Base-by-base conservation (phyloP, 2,888 invertebrate genomes). In the Prosopocoilus inquinatus region DNA sequence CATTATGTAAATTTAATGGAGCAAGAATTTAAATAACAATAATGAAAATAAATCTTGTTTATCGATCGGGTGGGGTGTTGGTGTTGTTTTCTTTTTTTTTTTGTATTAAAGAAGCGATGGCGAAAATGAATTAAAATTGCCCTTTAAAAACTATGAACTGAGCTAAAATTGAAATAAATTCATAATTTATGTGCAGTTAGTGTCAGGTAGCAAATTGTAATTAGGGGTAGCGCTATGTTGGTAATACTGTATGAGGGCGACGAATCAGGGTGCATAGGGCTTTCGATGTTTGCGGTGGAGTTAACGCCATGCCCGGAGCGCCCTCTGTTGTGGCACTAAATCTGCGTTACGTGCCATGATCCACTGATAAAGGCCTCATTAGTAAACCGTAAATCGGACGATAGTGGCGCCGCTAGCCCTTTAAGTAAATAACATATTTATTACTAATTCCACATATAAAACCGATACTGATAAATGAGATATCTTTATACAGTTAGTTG, bases 341-440 rank as follows among this genome's bases (percentile, higher is more conserved):
- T 78, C 78, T 78, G 75, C 66, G 67, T 73, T 78, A 78, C 78
- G 78, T 79, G 78, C 77, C 70, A 67, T 70, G 75, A 76, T 75
- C 71, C 70, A 67, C 71, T 71, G 78, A 78, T 78, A 78, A 78
- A 76, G 76, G 76, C 74, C 77, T 78, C 78, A 78, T 79, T 79
- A 79, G 76, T 75, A 76, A 75, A 75, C 73, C 76, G 76, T 77
- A 76, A 77, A 75, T 76, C 75, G 76, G 70, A 69, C 70, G 71
- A 70, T 70, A 70, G 70, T 70, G 66, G 62, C 64, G 67, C 67
- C 64, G 60, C 58, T 54, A 58, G 57, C 64, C 69, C 69, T 63
- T 44, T 41, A 50, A 48, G 52, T 50, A 56, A 56, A 56, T 56
- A 56, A 52, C 49, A 56, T 52, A 56, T 56, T 56, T 56, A 52